Base-by-base conservation (phyloP, 1,140 invertebrate genomes). In the Drosophila nannoptera region DNA sequence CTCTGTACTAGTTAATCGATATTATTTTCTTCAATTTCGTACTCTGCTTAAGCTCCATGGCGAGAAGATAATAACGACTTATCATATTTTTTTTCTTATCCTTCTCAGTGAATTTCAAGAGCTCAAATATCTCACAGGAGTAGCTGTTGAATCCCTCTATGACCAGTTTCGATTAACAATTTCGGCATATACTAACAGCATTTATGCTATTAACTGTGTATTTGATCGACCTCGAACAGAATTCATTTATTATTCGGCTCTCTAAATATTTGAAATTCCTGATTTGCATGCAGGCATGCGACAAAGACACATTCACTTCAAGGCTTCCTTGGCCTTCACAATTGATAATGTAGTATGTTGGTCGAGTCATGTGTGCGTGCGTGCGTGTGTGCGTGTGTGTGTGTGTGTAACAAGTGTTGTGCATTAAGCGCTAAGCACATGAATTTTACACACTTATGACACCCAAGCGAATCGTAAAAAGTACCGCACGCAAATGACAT, bases 371-470 rank as follows among this genome's bases (percentile, higher is more conserved):
- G 22, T 22, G 22, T 22, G 22, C 22, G 22, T 22, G 22, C 3
- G 22, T 22, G 22, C 1, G 22, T 22, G 22, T 22, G 22, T 22
- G 22, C 3, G 22, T 22, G 22, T 22, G 22, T 22, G 22, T 22
- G 22, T 49, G 66, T 55, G 73, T 72, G 70, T 83, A 78, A 78
- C 78, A 84, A 83, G 84, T 82, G 75, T 84, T 82, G 75, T 82
- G 75, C 80, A 83, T 83, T 84, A 83, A 67, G 73, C 62, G 66
- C 80, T 84, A 83, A 67, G 73, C 62, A 67, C 80, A 83, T 83
- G 70, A 83, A 84, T 84, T 83, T 83, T 78, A 73, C 72, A 80
- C 81, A 84, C 80, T 83, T 83, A 83, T 84, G 80, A 80, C 78
- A 83, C 78, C 78, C 78, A 64, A 62, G 78, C 80, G 78, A 60